phyloP scores from a whole-genome alignment of 2,113 vertebrate genomes.

The Acrocephalus arundinaceus region DNA sequence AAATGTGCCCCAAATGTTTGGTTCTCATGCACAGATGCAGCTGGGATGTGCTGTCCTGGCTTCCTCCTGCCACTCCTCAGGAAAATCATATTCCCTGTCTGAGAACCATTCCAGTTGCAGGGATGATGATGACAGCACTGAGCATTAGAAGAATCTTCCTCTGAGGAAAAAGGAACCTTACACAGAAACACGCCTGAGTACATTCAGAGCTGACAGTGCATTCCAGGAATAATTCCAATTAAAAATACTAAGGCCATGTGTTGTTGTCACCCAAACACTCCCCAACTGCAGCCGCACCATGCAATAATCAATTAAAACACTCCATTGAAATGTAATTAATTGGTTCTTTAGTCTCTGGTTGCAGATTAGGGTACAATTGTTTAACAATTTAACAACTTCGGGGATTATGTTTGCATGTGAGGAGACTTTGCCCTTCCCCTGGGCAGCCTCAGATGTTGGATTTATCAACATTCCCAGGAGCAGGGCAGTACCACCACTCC shows the following conservation, averaged over 20 bases:
- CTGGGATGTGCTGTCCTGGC: background rate
- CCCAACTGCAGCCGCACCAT: background rate
- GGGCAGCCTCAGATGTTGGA: background rate
- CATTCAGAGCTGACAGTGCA: background rate
- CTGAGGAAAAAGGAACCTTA: background rate
- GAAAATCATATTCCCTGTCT: slow-evolving; percentile 15
- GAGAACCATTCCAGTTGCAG: background rate
- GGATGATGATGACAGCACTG: background rate
- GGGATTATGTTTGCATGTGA: background rate
- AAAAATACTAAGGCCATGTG: background rate
- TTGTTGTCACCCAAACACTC: background rate
- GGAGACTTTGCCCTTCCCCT: background rate
- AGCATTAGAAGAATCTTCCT: background rate
- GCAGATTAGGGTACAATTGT: background rate
- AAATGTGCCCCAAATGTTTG: background rate
- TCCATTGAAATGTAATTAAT: slow-evolving; percentile 7
- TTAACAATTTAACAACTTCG: background rate
- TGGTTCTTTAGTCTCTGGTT: background rate
- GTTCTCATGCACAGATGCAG: background rate
- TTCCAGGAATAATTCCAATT: slow-evolving; percentile 20
- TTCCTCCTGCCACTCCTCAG: slow-evolving; percentile 6
- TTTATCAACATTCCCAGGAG: background rate
- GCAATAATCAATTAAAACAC: slow-evolving; percentile 26
- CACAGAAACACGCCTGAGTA: background rate
- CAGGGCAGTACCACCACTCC: background rate